Evolutionary conservation across 1,140 invertebrate genomes (phyloP).

Genomic region (Dendroctonus valens): DNA sequence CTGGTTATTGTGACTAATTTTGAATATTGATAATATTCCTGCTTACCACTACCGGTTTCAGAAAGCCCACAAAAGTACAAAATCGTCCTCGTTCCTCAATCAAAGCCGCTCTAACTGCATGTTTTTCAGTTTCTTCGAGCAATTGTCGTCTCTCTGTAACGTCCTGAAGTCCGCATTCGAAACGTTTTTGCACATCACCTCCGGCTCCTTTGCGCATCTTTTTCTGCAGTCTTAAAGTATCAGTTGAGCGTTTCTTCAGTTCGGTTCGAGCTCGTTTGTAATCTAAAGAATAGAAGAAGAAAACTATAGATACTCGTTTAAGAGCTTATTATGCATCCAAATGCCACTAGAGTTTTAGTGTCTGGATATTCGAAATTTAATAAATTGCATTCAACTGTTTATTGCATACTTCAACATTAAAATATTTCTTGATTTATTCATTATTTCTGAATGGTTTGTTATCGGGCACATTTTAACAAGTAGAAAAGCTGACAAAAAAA

Average conservation of each 20-base stretch:
- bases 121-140: slow-evolving; percentile 89
- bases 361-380: too few relatives aligned
- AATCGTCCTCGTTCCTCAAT: slow-evolving; percentile 92
- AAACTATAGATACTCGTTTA: too few relatives aligned
- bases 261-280: slow-evolving; percentile 86
- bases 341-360: too few relatives aligned
- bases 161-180: slow-evolving; percentile 76
- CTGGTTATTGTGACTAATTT: too few relatives aligned
- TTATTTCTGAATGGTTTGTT: too few relatives aligned
- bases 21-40: neutral
- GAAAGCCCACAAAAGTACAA: slow-evolving; percentile 86
- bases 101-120: slow-evolving; percentile 82
- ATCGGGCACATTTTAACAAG: too few relatives aligned
- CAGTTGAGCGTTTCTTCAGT: slow-evolving; percentile 85
- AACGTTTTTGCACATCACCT: slow-evolving; percentile 65
- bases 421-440: too few relatives aligned
- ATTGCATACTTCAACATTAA: too few relatives aligned
- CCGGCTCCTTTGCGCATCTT: slow-evolving; percentile 71
- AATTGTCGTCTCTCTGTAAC: slow-evolving; percentile 82
- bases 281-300: slow-evolving; percentile 57
- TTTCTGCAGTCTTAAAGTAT: slow-evolving; percentile 85
- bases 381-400: too few relatives aligned
- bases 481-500: too few relatives aligned
- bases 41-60: slow-evolving; percentile 91
- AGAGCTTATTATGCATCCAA: too few relatives aligned